Evolutionary conservation across 2,113 vertebrate species (phyloP).

Genomic region (Chaetorhynchus papuensis): DNA sequence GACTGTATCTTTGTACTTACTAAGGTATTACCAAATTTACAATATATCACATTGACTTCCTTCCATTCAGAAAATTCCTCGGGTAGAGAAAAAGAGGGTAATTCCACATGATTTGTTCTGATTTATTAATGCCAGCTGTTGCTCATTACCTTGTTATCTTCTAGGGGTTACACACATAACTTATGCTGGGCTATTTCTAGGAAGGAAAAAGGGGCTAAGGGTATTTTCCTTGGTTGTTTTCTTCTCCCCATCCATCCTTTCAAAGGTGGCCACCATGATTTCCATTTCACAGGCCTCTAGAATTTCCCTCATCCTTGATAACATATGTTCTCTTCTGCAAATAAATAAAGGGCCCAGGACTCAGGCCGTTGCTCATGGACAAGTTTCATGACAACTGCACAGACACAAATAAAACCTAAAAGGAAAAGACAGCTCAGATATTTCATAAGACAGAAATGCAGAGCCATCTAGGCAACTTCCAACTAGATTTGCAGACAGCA

Average conservation of each 20-base stretch:
- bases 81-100: not conserved
- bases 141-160: not conserved
- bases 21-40: not conserved
- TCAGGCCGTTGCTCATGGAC: not conserved
- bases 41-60: not conserved
- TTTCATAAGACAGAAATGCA: not conserved
- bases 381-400: not conserved
- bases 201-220: not conserved
- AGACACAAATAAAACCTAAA: not conserved
- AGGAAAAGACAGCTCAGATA: not conserved
- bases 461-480: not conserved
- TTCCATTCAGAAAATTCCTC: not conserved
- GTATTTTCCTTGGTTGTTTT: not conserved
- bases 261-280: not conserved
- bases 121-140: not conserved
- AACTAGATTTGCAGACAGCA: not conserved
- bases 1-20: not conserved
- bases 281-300: not conserved
- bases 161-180: not conserved
- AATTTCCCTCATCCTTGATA: not conserved
- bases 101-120: not conserved
- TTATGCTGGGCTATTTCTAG: not conserved
- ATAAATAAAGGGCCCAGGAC: not conserved
- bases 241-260: not conserved
- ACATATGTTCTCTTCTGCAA: not conserved